Evolutionary conservation across 2,888 invertebrate genomes (phyloP).

Genomic region (Parthenolecanium corni): DNA sequence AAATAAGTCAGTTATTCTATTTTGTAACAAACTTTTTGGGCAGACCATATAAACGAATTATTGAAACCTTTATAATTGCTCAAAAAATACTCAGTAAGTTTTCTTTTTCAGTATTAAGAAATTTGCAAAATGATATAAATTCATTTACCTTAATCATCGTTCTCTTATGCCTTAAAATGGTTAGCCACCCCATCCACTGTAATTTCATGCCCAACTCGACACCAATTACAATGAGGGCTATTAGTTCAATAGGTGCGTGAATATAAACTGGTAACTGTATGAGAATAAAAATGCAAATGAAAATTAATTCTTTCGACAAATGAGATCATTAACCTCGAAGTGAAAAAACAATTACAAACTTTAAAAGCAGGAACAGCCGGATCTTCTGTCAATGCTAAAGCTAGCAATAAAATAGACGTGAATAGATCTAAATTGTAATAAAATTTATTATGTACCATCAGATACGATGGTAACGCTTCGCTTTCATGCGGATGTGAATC

Average conservation of each 20-base stretch:
- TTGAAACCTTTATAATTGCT: no score
- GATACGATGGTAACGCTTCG: slow-evolving; percentile 71
- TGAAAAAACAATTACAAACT: slow-evolving; percentile 39
- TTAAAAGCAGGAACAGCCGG: slow-evolving; percentile 64
- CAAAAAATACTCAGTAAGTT: no score
- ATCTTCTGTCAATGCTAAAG: slow-evolving; percentile 66
- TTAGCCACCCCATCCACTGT: slow-evolving; percentile 73
- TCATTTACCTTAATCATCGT: slow-evolving; percentile 73
- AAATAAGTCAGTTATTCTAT: no score
- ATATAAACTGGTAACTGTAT: slow-evolving; percentile 60
- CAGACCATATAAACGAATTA: no score
- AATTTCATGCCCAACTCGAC: slow-evolving; percentile 66
- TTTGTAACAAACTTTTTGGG: no score
- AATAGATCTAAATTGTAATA: slow-evolving; percentile 70
- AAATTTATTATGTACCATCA: slow-evolving; percentile 76
- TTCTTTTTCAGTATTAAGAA: no score
- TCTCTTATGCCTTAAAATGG: slow-evolving; percentile 70
- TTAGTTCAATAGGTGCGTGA: slow-evolving; percentile 67
- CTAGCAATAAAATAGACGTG: slow-evolving; percentile 60
- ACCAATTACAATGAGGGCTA: slow-evolving; percentile 62
- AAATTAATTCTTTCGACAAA: background rate
- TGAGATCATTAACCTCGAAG: background rate
- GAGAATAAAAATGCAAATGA: slow-evolving; percentile 23
- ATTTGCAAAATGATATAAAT: no score
- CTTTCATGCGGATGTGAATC: slow-evolving; percentile 74